These are phyloP conservation scores for Parochlus steinenii DNA, from an alignment of 2,888 invertebrate genomes.

Conservation along the genomic window DNA sequence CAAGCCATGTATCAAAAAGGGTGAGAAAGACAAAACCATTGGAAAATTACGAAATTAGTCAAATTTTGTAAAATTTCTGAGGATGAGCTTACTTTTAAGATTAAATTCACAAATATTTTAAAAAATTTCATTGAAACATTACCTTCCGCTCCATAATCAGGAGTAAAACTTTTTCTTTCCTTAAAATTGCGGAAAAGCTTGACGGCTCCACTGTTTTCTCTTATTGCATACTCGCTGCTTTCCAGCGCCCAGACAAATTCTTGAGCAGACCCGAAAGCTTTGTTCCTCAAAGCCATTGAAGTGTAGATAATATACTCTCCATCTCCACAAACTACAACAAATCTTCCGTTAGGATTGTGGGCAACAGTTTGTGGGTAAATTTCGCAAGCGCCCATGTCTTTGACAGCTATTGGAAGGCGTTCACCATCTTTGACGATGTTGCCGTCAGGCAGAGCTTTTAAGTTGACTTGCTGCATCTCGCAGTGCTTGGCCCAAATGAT, in stretches of 20 bases:
- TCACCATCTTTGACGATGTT: conserved; percentile 70
- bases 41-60: not conserved
- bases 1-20: conserved; percentile 2
- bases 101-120: too few species aligned
- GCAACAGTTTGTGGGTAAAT: conserved; percentile 97
- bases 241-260: conserved; percentile 99
- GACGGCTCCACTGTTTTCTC: conserved; percentile 80
- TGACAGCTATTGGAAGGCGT: conserved; percentile 80
- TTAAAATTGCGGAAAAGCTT: conserved; percentile 98
- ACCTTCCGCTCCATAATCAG: conserved; percentile 93
- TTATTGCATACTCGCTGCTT: conserved; percentile 78
- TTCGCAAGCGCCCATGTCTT: conserved; percentile 99
- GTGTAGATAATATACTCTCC: conserved; percentile 99
- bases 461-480: conserved; percentile 92
- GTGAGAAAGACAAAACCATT: conserved; percentile 5
- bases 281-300: conserved; percentile 96
- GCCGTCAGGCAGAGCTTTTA: conserved; percentile 70
- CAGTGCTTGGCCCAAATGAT: conserved; percentile 98
- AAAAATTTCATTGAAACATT: too few species aligned
- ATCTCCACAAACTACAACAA: conserved; percentile 91
- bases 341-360: conserved; percentile 94
- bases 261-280: conserved; percentile 94
- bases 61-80: too few species aligned
- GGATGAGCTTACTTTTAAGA: too few species aligned
- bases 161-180: conserved; percentile 87